Conservation (phyloP, 2,113 vertebrate species). For the Ranitomeya variabilis region DNA sequence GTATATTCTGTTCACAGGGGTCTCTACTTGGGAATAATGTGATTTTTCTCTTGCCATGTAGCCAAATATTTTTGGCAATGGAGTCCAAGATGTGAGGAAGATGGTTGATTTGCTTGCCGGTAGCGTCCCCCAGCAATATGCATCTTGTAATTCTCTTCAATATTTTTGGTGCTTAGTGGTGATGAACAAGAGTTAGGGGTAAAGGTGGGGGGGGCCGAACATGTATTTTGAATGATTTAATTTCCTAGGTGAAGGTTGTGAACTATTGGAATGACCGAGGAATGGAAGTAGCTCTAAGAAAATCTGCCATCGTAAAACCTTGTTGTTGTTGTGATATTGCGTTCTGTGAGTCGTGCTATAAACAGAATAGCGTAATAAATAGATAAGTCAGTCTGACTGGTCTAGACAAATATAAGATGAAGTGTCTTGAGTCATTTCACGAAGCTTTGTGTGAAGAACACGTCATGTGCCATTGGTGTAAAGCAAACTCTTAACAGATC, state of each 20-base stretch:
- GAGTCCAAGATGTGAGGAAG: not conserved
- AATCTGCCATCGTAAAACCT: not conserved
- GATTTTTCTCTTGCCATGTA: not conserved
- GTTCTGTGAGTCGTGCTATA: not conserved
- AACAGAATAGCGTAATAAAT: not conserved
- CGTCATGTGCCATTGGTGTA: conserved; percentile 42
- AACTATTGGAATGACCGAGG: not conserved
- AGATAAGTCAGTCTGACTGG: not conserved
- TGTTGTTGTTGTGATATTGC: not conserved
- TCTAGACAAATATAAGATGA: not conserved
- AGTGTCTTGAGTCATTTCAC: not conserved
- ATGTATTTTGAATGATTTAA: not conserved
- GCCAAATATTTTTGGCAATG: not conserved
- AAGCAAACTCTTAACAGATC: conserved; percentile 41
- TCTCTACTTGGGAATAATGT: not conserved
- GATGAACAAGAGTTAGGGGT: not conserved
- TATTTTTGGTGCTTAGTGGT: not conserved
- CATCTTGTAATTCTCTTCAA: not conserved
- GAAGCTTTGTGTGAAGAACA: not conserved
- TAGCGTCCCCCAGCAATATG: not conserved
- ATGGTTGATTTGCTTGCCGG: not conserved
- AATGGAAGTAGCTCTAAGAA: not conserved
- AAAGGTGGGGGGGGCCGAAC: too few species aligned
- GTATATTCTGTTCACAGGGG: not conserved
- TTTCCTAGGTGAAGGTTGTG: not conserved